Conservation (phyloP, 2,113 vertebrate genomes). For the Halichoeres trimaculatus region DNA sequence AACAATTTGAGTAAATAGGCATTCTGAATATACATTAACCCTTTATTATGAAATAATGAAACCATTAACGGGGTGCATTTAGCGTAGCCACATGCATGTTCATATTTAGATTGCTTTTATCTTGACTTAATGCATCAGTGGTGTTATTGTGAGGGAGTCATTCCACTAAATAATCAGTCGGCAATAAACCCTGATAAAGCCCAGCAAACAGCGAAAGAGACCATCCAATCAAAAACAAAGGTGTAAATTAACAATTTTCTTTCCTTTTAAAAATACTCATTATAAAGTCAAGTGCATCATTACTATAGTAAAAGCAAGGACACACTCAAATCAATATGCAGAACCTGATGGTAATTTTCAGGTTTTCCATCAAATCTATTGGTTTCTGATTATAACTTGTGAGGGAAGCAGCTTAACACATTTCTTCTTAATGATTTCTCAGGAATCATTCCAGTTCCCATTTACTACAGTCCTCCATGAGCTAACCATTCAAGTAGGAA, state of each 20-base stretch:
- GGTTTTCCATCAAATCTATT: slow-evolving; percentile 43
- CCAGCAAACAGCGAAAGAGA: slow-evolving; percentile 61
- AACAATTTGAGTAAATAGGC: slow-evolving; percentile 73
- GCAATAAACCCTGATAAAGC: slow-evolving; percentile 76
- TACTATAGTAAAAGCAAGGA: slow-evolving; percentile 48
- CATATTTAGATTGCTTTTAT: slow-evolving; percentile 82
- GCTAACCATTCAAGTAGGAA: slow-evolving; percentile 71
- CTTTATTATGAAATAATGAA: slow-evolving; percentile 83
- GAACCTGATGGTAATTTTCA: slow-evolving; percentile 53
- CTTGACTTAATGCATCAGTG: slow-evolving; percentile 79
- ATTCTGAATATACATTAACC: slow-evolving; percentile 75
- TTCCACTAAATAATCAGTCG: slow-evolving; percentile 76
- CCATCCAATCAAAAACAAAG: slow-evolving; percentile 66
- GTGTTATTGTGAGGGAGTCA: slow-evolving; percentile 75
- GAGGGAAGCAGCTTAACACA: slow-evolving; percentile 27
- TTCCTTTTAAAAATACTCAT: slow-evolving; percentile 71
- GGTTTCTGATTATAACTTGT: slow-evolving; percentile 49
- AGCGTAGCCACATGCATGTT: slow-evolving; percentile 77
- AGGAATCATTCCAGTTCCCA: slow-evolving; percentile 59
- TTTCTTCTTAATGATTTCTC: slow-evolving; percentile 48
- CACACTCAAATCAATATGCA: slow-evolving; percentile 62
- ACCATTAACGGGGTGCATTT: slow-evolving; percentile 78
- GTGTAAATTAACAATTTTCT: slow-evolving; percentile 78
- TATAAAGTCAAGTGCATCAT: slow-evolving; percentile 61
- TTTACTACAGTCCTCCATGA: slow-evolving; percentile 68